These are phyloP conservation scores for Pangasius djambal DNA, from an alignment of 2,797 vertebrate genomes.

Conservation along the genomic window DNA sequence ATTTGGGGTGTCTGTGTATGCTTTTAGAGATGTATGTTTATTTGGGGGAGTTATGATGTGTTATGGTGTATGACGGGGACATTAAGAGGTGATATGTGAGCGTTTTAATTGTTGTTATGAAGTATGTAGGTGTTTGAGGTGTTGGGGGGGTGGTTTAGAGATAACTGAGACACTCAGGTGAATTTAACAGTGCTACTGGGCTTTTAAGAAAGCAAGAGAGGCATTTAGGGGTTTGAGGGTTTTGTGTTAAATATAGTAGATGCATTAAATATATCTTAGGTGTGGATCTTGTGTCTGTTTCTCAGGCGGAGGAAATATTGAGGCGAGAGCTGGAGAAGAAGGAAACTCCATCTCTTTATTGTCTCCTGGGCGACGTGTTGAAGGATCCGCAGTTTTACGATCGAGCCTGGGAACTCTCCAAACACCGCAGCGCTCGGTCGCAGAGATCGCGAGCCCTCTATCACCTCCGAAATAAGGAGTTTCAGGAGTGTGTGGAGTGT, in stretches of 20 bases:
- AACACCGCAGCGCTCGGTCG: conserved; percentile 83
- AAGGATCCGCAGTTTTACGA: conserved; percentile 88
- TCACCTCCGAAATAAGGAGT: conserved; percentile 83
- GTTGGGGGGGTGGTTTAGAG: background rate
- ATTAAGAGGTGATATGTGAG: too few species aligned
- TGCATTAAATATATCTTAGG: background rate
- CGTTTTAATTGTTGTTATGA: background rate
- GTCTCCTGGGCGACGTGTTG: conserved; percentile 91
- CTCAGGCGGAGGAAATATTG: conserved; percentile 91
- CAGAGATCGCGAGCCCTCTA: conserved; percentile 94
- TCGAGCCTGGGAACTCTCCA: conserved; percentile 91
- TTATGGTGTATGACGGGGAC: background rate
- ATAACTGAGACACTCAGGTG: too few species aligned
- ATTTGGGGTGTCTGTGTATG: background rate
- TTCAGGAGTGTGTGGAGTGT: conserved; percentile 85
- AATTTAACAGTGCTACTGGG: background rate
- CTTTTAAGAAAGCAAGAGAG: background rate
- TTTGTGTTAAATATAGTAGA: background rate
- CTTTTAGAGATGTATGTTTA: background rate
- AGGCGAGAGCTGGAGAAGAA: conserved; percentile 87
- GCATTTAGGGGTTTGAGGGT: background rate
- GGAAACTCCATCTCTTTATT: conserved; percentile 86
- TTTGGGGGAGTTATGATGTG: background rate
- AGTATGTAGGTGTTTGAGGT: background rate
- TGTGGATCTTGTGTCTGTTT: background rate